Evolutionary conservation across 2,113 vertebrate genomes (phyloP).

Genomic region (Rhineura floridana): DNA sequence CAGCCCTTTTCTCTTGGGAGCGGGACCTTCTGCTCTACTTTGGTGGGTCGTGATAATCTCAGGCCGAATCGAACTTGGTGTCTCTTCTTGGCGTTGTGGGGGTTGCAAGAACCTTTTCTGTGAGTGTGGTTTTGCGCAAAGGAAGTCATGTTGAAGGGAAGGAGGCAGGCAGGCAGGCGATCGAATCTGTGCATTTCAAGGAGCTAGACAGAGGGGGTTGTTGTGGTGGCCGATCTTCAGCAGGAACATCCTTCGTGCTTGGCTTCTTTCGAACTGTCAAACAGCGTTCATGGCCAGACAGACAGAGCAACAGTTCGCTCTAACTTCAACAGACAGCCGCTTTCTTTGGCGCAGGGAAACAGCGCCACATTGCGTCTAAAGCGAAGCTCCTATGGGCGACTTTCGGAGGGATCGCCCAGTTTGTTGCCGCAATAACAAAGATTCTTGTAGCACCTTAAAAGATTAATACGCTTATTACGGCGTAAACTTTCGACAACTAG

Average conservation of each 20-base stretch:
- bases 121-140: background rate
- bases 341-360: background rate
- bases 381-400: no score
- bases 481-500: background rate
- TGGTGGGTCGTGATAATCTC: no score
- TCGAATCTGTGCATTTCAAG: background rate
- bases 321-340: no score
- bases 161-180: background rate
- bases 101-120: background rate
- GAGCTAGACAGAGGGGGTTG: background rate
- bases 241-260: background rate
- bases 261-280: background rate
- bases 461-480: background rate
- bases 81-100: background rate
- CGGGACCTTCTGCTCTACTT: no score
- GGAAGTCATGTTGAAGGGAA: background rate
- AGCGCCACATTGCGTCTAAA: slow-evolving; percentile 4
- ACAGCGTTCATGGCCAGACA: background rate
- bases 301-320: background rate
- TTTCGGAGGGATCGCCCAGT: no score
- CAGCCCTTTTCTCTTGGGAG: no score
- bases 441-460: background rate
- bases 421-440: background rate
- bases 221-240: background rate
- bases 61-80: background rate